Percentiles rank a stretch among this genome's conserved stretches.
Conservation (phyloP, 2,113 vertebrate genomes). For the Grammatotria lemairii region DNA sequence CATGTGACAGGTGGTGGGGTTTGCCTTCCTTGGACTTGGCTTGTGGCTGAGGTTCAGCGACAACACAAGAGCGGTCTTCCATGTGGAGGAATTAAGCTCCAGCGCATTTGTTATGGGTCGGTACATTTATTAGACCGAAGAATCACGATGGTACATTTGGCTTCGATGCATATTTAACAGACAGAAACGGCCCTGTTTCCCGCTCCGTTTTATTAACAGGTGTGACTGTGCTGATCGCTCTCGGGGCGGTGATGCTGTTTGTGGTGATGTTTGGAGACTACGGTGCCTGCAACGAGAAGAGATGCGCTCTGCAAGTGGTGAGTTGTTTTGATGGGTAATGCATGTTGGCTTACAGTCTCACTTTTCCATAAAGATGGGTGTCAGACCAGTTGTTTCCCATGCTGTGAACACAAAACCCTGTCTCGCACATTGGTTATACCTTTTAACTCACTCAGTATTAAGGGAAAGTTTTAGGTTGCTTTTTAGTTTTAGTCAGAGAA, state of each 20-base stretch:
- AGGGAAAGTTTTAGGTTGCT: background rate
- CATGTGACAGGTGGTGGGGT: conserved; percentile 29
- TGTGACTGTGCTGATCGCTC: conserved; percentile 44
- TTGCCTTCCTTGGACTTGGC: conserved; percentile 38
- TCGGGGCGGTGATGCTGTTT: conserved; percentile 45
- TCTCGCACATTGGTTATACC: background rate
- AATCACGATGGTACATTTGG: rapidly evolving
- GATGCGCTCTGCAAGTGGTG: conserved; percentile 47
- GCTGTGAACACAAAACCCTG: background rate
- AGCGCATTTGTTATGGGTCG: conserved; percentile 44
- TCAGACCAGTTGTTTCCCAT: background rate
- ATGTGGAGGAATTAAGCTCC: conserved; percentile 1
- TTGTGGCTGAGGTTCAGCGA: conserved; percentile 48
- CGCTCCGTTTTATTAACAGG: background rate
- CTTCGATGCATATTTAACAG: background rate
- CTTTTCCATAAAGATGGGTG: background rate
- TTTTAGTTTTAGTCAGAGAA: background rate
- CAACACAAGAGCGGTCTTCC: conserved; percentile 32
- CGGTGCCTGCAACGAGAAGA: conserved; percentile 53
- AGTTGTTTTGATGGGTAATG: background rate
- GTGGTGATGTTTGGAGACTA: conserved; percentile 50
- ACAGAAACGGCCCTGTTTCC: background rate
- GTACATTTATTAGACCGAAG: background rate
- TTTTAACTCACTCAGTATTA: background rate
- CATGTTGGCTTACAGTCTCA: background rate